phyloP scores from a whole-genome alignment of 2,797 vertebrate genomes.

The Notolepis coatsorum region DNA sequence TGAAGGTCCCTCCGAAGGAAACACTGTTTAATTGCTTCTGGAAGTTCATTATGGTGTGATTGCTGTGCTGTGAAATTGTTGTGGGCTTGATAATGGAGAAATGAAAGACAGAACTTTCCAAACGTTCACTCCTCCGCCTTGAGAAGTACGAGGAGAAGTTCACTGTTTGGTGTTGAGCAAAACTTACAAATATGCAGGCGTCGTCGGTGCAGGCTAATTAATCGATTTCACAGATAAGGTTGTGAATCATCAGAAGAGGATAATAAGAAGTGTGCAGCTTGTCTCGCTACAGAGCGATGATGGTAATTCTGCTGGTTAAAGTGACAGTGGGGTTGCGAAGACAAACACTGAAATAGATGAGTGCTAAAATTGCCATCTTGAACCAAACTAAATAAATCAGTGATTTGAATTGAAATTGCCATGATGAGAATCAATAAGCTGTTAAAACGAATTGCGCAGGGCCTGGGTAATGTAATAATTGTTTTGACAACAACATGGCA shows the following conservation, averaged over 20 bases:
- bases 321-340: neutral
- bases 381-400: neutral
- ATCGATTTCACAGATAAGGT: constrained; percentile 38
- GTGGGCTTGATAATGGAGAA: constrained; percentile 67
- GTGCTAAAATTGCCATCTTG: constrained; percentile 5
- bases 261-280: neutral
- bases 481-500: neutral
- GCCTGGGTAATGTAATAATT: constrained; percentile 1
- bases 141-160: constrained; percentile 35
- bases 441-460: neutral
- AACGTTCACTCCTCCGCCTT: constrained; percentile 45
- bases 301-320: neutral
- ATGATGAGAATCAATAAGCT: neutral
- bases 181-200: constrained; percentile 40
- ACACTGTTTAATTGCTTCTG: constrained; percentile 75
- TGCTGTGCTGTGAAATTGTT: constrained; percentile 82
- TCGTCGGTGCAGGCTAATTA: constrained; percentile 45
- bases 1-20: constrained; percentile 67
- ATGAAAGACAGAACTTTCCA: constrained; percentile 59
- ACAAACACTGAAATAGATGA: neutral
- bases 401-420: neutral
- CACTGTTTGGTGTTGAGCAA: constrained; percentile 18
- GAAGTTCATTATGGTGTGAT: constrained; percentile 81
- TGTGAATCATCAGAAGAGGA: neutral
- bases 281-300: neutral